A percentile compares a stretch with the other conserved stretches of the same genome.
Conservation (phyloP, 2,797 vertebrate species). For the Brachymystax lenok region DNA sequence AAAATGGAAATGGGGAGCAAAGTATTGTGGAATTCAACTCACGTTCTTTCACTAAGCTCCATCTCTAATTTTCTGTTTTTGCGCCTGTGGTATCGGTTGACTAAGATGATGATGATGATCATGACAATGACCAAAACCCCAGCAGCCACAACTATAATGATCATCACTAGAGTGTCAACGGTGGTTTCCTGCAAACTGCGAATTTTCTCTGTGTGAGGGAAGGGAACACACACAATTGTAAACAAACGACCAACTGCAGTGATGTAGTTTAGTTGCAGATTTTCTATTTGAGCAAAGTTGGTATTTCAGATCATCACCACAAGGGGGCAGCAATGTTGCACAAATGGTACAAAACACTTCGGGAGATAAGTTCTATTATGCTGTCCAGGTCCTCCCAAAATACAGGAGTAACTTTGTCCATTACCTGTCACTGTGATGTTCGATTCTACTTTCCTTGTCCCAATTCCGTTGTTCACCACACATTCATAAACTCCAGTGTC, state of each 20-base stretch:
- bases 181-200: not conserved
- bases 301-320: conserved; percentile 46
- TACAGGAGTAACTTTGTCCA: conserved; percentile 2
- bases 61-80: conserved; percentile 79
- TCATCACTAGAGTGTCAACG: conserved; percentile 70
- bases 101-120: conserved; percentile 76
- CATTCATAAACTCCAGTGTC: conserved; percentile 74
- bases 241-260: not conserved
- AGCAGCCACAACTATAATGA: conserved; percentile 76
- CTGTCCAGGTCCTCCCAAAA: conserved; percentile 6
- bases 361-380: not conserved
- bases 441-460: conserved; percentile 51
- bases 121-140: conserved; percentile 79
- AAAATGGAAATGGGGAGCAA: not conserved
- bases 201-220: conserved; percentile 13
- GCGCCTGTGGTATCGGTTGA: conserved; percentile 80
- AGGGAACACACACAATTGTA: not conserved
- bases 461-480: conserved; percentile 57
- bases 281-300: not conserved
- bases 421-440: conserved; percentile 50
- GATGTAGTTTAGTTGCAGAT: not conserved
- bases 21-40: conserved; percentile 50
- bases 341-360: not conserved
- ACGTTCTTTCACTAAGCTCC: conserved; percentile 81
- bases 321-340: conserved; percentile 53